Base-by-base conservation (phyloP, 2,888 invertebrate species). In the Pycnomerus fuliginosus region DNA sequence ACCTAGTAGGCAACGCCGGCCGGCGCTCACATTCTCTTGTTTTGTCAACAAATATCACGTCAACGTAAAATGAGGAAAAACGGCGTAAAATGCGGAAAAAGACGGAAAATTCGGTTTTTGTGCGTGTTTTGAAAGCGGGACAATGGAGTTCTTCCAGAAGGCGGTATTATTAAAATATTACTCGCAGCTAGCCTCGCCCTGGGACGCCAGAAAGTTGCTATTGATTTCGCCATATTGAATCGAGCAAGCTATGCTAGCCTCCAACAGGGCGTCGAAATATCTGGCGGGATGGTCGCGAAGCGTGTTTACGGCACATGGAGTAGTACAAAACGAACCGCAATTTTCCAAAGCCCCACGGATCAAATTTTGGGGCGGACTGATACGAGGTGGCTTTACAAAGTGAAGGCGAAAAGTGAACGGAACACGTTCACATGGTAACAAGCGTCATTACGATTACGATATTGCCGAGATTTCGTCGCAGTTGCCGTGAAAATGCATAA, bases 221-320 rank as follows among this genome's bases (percentile, higher is more conserved):
- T 63, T 58, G 63, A 63, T 63, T 59, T 62, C 63, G 65, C 65
- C 65, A 66, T 66, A 48, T 66, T 65, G 64, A 58, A 64, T 55
- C 53, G 45, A 52, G 53, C 48, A 44, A 55, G 57, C 58, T 57
- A 55, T 55, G 60, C 64, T 68, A 69, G 70, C 69, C 70, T 71
- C 69, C 35, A 50, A 49, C 59, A 55, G 58, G 69, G 67, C 50
- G 52, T 45, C 55, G 33, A 31, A 55, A 58, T 60, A 61, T 62
- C 61, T 68, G 68, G 69, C 69, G 69, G 69, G 69, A 69, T 61
- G 65, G 61, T 60, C 56, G 40, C 48, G 44, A 45, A 58, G 55
- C 59, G 62, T 67, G 64, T 66, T 67, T 67, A 64, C 62, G 59
- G 41, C 39, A 45, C 42, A 36, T 35, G 30, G 37, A 17, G 33